phyloP scores from a whole-genome alignment of 2,888 invertebrate genomes.

The Auanema freiburgensis region DNA sequence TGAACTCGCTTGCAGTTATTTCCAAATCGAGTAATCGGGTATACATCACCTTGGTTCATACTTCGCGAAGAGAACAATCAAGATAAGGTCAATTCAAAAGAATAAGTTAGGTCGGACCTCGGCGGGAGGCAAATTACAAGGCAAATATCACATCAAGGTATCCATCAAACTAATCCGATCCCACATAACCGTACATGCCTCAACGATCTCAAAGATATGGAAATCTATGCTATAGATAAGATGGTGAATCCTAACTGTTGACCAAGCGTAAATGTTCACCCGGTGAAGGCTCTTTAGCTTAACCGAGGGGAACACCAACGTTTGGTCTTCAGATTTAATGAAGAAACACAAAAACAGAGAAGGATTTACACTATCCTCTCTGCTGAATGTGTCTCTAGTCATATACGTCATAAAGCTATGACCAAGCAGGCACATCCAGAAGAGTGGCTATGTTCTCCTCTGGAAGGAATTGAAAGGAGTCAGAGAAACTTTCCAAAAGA shows the following conservation, averaged over 20 bases:
- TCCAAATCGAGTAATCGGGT: too few relatives aligned
- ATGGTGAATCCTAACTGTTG: slow-evolving; percentile 1
- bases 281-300: slow-evolving; percentile 18
- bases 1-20: too few relatives aligned
- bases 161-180: too few relatives aligned
- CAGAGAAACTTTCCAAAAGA: background rate
- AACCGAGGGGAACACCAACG: slow-evolving; percentile 12
- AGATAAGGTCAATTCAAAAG: background rate
- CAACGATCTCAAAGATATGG: too few relatives aligned
- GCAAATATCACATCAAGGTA: too few relatives aligned
- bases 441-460: background rate
- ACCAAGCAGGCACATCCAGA: slow-evolving; percentile 42
- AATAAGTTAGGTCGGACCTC: too few relatives aligned
- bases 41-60: too few relatives aligned
- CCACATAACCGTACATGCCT: too few relatives aligned
- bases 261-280: slow-evolving; percentile 22
- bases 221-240: background rate
- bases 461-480: slow-evolving; percentile 1
- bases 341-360: background rate
- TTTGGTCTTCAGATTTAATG: background rate
- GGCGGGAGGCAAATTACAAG: too few relatives aligned
- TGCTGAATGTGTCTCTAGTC: slow-evolving; percentile 54
- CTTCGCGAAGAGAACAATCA: too few relatives aligned
- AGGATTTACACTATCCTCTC: slow-evolving; percentile 13
- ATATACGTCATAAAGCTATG: slow-evolving; percentile 29